A percentile compares a stretch with the other conserved stretches of the same genome.
phyloP scores from a whole-genome alignment of 2,888 invertebrate species.

The Mimumesa dahlbomi region DNA sequence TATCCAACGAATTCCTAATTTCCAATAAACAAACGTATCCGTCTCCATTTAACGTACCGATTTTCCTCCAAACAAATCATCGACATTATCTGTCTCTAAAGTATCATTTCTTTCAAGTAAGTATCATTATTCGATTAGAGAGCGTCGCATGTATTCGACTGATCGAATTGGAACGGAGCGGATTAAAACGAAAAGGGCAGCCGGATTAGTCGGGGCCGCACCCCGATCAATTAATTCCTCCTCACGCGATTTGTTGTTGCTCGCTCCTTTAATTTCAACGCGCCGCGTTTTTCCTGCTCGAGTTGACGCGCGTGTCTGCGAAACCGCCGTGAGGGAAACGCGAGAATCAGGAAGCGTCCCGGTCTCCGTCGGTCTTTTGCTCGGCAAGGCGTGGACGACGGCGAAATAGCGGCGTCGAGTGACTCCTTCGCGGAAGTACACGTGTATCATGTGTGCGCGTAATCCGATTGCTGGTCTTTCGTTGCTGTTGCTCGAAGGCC shows the following conservation, averaged over 20 bases:
- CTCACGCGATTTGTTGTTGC: constrained; percentile 10
- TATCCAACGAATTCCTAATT: no score
- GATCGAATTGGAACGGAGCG: constrained; percentile 20
- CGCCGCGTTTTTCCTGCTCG: not conserved
- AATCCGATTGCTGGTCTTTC: constrained; percentile 37
- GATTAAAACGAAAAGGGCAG: constrained; percentile 13
- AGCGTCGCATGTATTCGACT: no score
- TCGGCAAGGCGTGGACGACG: constrained; percentile 42
- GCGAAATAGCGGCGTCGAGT: constrained; percentile 48
- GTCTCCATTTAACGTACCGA: no score
- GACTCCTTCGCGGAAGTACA: constrained; percentile 54
- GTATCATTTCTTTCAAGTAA: no score
- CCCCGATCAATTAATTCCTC: constrained; percentile 38
- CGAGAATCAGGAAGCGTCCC: constrained; percentile 66
- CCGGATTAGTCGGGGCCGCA: constrained; percentile 18
- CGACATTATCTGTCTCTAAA: no score
- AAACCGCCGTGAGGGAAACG: constrained; percentile 57
- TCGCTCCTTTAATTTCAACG: constrained; percentile 12
- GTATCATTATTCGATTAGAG: no score
- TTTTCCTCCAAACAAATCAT: no score
- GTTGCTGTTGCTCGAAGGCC: constrained; percentile 20
- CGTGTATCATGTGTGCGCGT: constrained; percentile 35
- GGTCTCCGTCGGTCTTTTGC: constrained; percentile 49
- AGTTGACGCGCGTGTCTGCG: constrained; percentile 4
- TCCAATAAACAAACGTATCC: no score